phyloP scores from a whole-genome alignment of 2,797 vertebrate species.

The Hyperoplus immaculatus region DNA sequence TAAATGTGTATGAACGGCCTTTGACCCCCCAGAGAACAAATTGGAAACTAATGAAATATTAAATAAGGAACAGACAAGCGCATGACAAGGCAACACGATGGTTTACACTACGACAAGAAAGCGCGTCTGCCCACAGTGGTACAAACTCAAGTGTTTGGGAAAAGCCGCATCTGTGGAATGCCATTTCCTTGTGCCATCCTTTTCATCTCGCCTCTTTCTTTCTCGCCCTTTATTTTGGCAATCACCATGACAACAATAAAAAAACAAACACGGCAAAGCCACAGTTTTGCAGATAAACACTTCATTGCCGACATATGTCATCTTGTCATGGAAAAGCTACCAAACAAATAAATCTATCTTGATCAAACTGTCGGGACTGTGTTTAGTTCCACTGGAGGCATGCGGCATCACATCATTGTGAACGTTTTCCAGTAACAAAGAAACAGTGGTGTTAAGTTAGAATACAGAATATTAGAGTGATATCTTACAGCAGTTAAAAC shows the following conservation, averaged over 20 bases:
- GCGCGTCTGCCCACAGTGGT: neutral
- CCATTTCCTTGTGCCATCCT: conserved; percentile 15
- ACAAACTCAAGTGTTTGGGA: conserved; percentile 16
- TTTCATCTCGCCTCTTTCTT: conserved; percentile 23
- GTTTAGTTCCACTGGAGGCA: conserved; percentile 31
- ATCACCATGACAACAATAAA: conserved; percentile 48
- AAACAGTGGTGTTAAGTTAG: conserved; percentile 9
- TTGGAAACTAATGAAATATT: neutral
- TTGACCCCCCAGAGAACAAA: conserved; percentile 6
- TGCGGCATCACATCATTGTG: neutral
- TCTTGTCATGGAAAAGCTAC: conserved; percentile 34
- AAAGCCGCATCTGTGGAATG: conserved; percentile 2
- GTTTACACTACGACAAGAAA: conserved; percentile 19
- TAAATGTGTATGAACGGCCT: neutral
- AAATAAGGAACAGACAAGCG: conserved; percentile 39
- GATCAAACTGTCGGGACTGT: conserved; percentile 14
- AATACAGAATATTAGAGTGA: neutral
- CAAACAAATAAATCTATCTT: conserved; percentile 42
- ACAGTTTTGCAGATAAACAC: conserved; percentile 24
- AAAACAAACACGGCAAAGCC: conserved; percentile 32
- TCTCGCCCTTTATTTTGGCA: neutral
- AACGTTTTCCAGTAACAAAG: neutral
- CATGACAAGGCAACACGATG: conserved; percentile 15
- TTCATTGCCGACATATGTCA: conserved; percentile 26
- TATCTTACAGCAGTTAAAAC: neutral